Evolutionary conservation across 92 coral and sea anemone species (phyloP).

Genomic region (Epizoanthus illoricatus): DNA sequence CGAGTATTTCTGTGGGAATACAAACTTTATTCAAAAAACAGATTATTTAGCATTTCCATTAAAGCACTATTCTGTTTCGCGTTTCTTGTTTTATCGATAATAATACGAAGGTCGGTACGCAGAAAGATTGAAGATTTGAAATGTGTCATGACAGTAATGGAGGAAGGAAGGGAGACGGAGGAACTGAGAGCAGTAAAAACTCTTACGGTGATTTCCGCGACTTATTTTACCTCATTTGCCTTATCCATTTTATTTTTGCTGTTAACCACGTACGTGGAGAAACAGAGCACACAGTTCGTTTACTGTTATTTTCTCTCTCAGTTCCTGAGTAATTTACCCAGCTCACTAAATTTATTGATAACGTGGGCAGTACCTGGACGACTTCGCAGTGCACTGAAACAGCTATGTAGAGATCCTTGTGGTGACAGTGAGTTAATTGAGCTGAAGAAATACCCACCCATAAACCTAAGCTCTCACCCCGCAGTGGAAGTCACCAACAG

Average conservation of each 20-base stretch:
- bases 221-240: constrained; percentile 10
- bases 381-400: constrained; percentile 11
- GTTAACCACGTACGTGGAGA: neutral
- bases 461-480: no score
- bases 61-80: neutral
- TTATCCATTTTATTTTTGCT: constrained; percentile 4
- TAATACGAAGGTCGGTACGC: neutral
- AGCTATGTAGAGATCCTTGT: constrained; percentile 7
- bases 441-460: neutral
- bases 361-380: neutral
- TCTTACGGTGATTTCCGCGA: neutral
- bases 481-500: neutral
- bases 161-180: neutral
- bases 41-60: neutral
- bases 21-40: neutral
- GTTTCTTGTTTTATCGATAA: neutral
- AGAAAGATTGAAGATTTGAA: neutral
- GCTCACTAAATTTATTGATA: neutral
- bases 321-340: constrained; percentile 2
- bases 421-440: constrained; percentile 3
- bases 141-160: neutral
- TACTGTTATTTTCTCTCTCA: constrained; percentile 1
- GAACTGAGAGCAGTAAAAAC: constrained; percentile 5
- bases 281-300: constrained; percentile 11
- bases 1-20: neutral